A percentile compares a stretch with the other conserved stretches of the same genome.
Evolutionary conservation across 2,888 invertebrate genomes (phyloP).

Genomic region (Xestia ashworthii): DNA sequence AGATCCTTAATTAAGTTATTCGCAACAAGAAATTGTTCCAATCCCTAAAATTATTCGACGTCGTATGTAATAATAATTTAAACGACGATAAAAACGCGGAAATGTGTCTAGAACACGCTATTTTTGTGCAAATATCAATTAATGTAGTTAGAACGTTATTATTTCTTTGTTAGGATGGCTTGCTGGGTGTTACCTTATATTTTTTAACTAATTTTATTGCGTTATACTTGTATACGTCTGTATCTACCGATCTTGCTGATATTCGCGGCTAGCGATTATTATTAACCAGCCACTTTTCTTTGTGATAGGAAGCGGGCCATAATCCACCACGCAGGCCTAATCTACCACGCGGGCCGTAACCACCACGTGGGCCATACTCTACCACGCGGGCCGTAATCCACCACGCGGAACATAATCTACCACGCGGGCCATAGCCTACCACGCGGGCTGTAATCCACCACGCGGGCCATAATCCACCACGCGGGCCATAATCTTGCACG

Average conservation of each 20-base stretch:
- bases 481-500: too few relatives aligned
- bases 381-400: too few relatives aligned
- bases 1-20: slow-evolving; percentile 24
- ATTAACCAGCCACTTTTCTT: too few relatives aligned
- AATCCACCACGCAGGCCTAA: not conserved
- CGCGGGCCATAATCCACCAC: too few relatives aligned
- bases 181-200: not conserved
- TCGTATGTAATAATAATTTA: slow-evolving; percentile 41
- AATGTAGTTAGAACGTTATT: slow-evolving; percentile 22
- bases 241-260: not conserved
- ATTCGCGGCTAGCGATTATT: too few relatives aligned
- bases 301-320: too few relatives aligned
- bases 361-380: too few relatives aligned
- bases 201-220: not conserved
- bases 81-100: slow-evolving; percentile 48
- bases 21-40: slow-evolving; percentile 9
- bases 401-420: too few relatives aligned
- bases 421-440: too few relatives aligned
- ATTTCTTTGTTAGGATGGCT: slow-evolving; percentile 12
- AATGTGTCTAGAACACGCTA: slow-evolving; percentile 54
- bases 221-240: not conserved
- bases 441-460: too few relatives aligned
- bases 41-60: slow-evolving; percentile 31
- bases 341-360: too few relatives aligned
- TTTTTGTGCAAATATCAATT: slow-evolving; percentile 55